These are phyloP conservation scores for Phaetusa simplex DNA, from an alignment of 2,113 vertebrate species.

Conservation along the genomic window DNA sequence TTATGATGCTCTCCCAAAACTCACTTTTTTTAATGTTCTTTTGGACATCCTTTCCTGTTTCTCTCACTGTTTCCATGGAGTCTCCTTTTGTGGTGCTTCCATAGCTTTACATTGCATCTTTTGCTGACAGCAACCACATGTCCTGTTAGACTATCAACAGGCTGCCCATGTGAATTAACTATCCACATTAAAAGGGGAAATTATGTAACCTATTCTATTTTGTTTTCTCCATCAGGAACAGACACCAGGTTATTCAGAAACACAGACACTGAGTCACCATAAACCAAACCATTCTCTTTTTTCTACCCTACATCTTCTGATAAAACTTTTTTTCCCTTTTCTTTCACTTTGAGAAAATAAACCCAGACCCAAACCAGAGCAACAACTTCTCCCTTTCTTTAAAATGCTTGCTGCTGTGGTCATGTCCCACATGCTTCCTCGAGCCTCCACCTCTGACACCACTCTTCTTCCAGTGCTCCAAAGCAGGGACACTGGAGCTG, in stretches of 20 bases:
- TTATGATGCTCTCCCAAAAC: background rate
- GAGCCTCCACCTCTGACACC: background rate
- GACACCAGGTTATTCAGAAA: background rate
- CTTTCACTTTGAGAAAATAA: background rate
- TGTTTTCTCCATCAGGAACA: background rate
- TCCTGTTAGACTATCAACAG: background rate
- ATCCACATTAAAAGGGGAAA: background rate
- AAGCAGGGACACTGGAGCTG: background rate
- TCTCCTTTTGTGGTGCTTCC: background rate
- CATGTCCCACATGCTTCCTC: fast-evolving
- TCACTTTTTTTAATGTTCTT: background rate
- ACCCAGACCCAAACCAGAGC: background rate
- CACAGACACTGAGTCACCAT: background rate
- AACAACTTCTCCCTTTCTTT: background rate
- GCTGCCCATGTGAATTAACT: background rate
- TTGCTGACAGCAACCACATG: background rate
- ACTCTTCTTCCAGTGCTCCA: background rate
- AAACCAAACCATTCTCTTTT: background rate
- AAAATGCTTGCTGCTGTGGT: background rate
- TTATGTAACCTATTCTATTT: background rate
- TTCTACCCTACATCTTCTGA: background rate
- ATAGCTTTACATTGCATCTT: background rate
- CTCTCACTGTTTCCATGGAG: background rate
- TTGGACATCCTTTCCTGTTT: background rate
- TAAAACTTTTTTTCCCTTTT: background rate